A percentile compares a stretch with the other conserved stretches of the same genome.
phyloP scores from a whole-genome alignment of 1,140 invertebrate species.

The Euglossa dilemma region DNA sequence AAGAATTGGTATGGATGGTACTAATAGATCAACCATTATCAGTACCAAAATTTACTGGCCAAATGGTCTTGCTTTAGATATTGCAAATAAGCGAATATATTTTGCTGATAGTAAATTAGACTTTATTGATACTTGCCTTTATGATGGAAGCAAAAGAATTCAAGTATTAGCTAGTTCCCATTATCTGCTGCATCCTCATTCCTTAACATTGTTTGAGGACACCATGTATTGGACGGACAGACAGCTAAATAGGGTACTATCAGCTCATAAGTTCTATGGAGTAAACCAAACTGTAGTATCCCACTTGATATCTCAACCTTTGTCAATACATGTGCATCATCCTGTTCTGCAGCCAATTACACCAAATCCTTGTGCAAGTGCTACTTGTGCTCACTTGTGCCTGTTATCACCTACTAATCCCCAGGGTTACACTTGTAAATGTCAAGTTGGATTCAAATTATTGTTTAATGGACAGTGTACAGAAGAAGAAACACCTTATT shows the following conservation, averaged over 20 bases:
- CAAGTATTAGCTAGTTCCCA: slow-evolving; percentile 94
- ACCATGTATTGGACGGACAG: slow-evolving; percentile 98
- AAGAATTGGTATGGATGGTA: slow-evolving; percentile 97
- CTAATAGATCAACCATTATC: slow-evolving; percentile 92
- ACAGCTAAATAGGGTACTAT: slow-evolving; percentile 93
- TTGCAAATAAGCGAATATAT: slow-evolving; percentile 96
- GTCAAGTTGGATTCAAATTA: slow-evolving; percentile 91
- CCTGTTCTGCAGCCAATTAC: slow-evolving; percentile 94
- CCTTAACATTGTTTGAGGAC: slow-evolving; percentile 95
- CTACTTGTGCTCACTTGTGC: slow-evolving; percentile 95
- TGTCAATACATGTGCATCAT: slow-evolving; percentile 97
- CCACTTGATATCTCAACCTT: slow-evolving; percentile 95
- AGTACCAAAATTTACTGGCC: slow-evolving; percentile 99
- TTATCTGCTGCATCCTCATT: slow-evolving; percentile 97
- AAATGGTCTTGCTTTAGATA: slow-evolving; percentile 97
- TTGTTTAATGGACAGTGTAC: slow-evolving; percentile 88
- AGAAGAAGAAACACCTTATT: slow-evolving; percentile 93
- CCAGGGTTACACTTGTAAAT: slow-evolving; percentile 93
- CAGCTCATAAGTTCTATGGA: slow-evolving; percentile 95
- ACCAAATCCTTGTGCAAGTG: slow-evolving; percentile 91
- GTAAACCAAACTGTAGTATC: slow-evolving; percentile 96
- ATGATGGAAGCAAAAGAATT: slow-evolving; percentile 94
- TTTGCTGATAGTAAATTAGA: slow-evolving; percentile 99
- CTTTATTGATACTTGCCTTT: slow-evolving; percentile 99
- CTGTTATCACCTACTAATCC: slow-evolving; percentile 88